phyloP scores from a whole-genome alignment of 2,888 invertebrate species.

The Tetropium fuscum region DNA sequence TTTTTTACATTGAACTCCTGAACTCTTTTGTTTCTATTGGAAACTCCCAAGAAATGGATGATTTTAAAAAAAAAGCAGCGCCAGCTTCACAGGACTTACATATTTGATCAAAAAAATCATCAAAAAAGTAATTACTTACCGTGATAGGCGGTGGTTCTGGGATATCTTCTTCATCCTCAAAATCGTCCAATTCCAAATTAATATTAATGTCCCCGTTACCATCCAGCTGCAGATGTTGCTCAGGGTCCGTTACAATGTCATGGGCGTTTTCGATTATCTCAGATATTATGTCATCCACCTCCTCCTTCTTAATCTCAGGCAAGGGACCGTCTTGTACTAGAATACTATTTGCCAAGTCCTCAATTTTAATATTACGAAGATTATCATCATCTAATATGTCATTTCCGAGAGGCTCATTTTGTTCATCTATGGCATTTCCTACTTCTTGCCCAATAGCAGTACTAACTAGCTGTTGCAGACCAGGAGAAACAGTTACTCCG shows the following conservation, averaged over 20 bases:
- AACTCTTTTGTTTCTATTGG: too few relatives aligned
- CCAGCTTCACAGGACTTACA: too few relatives aligned
- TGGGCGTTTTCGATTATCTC: slow-evolving; percentile 69
- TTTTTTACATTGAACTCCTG: too few relatives aligned
- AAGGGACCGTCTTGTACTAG: slow-evolving; percentile 66
- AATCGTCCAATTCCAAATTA: slow-evolving; percentile 61
- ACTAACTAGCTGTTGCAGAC: slow-evolving; percentile 68
- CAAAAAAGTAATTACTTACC: neutral
- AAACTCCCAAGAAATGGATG: too few relatives aligned
- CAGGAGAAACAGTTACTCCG: slow-evolving; percentile 60
- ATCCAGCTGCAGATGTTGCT: slow-evolving; percentile 62
- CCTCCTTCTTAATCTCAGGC: slow-evolving; percentile 69
- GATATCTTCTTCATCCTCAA: slow-evolving; percentile 56
- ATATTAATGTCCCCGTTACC: slow-evolving; percentile 63
- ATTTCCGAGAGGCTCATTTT: slow-evolving; percentile 42
- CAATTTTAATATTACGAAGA: slow-evolving; percentile 62
- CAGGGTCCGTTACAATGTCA: slow-evolving; percentile 64
- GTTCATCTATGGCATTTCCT: slow-evolving; percentile 24
- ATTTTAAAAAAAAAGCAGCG: too few relatives aligned
- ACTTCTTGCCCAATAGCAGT: slow-evolving; percentile 63
- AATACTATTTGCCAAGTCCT: slow-evolving; percentile 66
- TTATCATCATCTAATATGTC: slow-evolving; percentile 58
- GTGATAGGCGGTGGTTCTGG: neutral
- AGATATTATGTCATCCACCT: slow-evolving; percentile 69
- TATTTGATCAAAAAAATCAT: neutral